Evolutionary conservation across 2,113 vertebrate genomes (phyloP), one percentile per base, ranked within the genome.

Genomic region (Tenebrosternarchus preto): DNA sequence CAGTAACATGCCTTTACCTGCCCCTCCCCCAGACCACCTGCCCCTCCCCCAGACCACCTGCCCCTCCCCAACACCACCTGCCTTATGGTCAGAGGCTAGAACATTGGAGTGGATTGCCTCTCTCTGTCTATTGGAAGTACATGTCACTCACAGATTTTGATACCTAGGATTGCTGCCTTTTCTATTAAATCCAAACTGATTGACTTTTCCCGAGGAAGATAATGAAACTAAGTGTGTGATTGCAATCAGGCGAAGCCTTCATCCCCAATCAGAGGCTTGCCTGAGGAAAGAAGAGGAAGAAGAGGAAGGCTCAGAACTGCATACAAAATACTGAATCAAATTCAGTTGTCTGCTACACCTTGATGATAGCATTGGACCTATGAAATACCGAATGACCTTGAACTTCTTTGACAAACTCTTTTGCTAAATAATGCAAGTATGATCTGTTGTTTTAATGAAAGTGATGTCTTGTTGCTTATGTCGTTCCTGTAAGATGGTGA

Each of bases 191-290:
- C 80, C 24, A 22, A 59, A 61, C 55, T 66, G 60, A 77, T 60
- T 67, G 73, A 84, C 87, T 86, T 61, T 63, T 66, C 27, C 20
- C 50, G 68, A 63, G 19, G 43, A 80, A 55, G 69, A 73, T 29
- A 46, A 66, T 25, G 29, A 27, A 66, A 73, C 63, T 17, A 68
- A 74, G 53, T 63, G 64, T 19, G 56, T 80, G 61, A 80, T 74
- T 80, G 61, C 53, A 80, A 22, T 74, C 78, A 73, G 29, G 46
- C 15, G 5, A 20, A 43, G 33, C 53, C 53, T 74, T 67, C 31
- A 31, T 57, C 16, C 46, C 59, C 46, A 53, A 29, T 57, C 60
- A 73, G 43, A 56, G n/a, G 36, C 29, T 6, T 24, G 24, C 22
- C 50, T 61, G 57, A 29, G 56, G 17, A 71, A 61, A 5, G 57